Evolutionary conservation across 35 echinoderm and acorn worm genomes (phyloP), one percentile per base, ranked within the genome.

Genomic region (Strongylocentrotus purpuratus): DNA sequence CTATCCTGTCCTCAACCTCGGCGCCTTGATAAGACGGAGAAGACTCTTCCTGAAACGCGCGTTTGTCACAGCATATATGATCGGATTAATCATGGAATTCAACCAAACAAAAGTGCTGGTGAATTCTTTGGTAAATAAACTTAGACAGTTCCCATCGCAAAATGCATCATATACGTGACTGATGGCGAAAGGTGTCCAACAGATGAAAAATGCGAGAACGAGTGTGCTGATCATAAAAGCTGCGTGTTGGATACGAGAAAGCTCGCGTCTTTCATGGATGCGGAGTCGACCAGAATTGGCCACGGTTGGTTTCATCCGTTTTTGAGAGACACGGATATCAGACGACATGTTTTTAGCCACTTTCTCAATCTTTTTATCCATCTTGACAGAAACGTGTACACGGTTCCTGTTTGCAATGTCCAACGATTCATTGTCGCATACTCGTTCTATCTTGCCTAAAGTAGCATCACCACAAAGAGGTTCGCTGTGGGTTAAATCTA

Each of bases 21-120:
- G 50, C 9, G 22, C 85, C 85, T 31, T 86, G 33, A 17, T 89
- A 15, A 89, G 87, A 6, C 45, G 33, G 13, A 89, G 12, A 45
- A 89, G 15, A 25, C 25, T 89, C 45, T 33, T 89, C 20, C 87
- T 13, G 45, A 93, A 93, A 15, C 91, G 91, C 31, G 12, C 4
- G 9, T 48, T 93, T 32, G 91, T 93, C 4, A 46, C 91, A 55
- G 48, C 48, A 46, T 93, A 93, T 5, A 93, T 47, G 17, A 93
- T 46, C 46, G 91, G 91, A 58, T 93, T 93, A 9, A 93, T 50
- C n/a, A n/a, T 58, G 10, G 91, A 93, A 32, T 93, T 93, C 17
- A 93, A 22, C 91, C 91, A 93, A 20, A 93, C 91, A 5, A 93
- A 14, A 32, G 10, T 7, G 1, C n/a, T n/a, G 2, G 48, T 31